Conservation (phyloP, 1,140 invertebrate species). For the Leptopilina clavipes region DNA sequence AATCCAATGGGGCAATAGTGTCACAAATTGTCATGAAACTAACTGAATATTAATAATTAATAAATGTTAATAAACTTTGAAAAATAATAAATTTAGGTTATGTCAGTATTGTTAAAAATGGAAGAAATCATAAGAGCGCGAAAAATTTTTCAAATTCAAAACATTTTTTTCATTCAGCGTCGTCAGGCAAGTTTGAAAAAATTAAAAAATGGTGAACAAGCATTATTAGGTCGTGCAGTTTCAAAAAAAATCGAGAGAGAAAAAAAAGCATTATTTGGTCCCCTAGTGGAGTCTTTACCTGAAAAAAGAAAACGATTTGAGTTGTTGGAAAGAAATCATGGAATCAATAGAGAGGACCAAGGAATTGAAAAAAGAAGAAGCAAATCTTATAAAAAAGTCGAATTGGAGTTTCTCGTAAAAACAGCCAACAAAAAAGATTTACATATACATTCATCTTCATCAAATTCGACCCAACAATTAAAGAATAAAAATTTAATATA, state of each 20-base stretch:
- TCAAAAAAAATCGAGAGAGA: conserved; percentile 56
- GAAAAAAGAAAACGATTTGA: conserved; percentile 50
- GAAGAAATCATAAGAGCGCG: conserved; percentile 37
- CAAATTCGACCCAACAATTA: too few relatives aligned
- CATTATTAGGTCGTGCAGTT: background rate
- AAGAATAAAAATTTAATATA: too few relatives aligned
- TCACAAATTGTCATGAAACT: conserved; percentile 18
- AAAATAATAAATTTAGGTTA: conserved; percentile 43
- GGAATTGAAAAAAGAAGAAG: background rate
- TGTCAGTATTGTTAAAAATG: conserved; percentile 27
- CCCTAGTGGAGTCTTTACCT: conserved; percentile 55
- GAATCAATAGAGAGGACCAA: too few relatives aligned
- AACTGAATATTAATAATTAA: background rate
- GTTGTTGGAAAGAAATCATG: background rate
- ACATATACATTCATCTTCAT: too few relatives aligned
- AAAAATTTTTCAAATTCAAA: conserved; percentile 38
- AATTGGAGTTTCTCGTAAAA: background rate
- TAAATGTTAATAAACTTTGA: background rate
- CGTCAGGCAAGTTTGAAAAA: conserved; percentile 9
- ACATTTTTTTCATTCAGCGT: conserved; percentile 37
- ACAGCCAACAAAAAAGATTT: too few relatives aligned
- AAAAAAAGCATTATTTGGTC: conserved; percentile 58
- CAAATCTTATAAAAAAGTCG: background rate
- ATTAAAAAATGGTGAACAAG: too few relatives aligned
- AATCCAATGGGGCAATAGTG: background rate